Base-by-base conservation (phyloP, 2,797 vertebrate genomes). In the Chiropotes sagulatus region DNA sequence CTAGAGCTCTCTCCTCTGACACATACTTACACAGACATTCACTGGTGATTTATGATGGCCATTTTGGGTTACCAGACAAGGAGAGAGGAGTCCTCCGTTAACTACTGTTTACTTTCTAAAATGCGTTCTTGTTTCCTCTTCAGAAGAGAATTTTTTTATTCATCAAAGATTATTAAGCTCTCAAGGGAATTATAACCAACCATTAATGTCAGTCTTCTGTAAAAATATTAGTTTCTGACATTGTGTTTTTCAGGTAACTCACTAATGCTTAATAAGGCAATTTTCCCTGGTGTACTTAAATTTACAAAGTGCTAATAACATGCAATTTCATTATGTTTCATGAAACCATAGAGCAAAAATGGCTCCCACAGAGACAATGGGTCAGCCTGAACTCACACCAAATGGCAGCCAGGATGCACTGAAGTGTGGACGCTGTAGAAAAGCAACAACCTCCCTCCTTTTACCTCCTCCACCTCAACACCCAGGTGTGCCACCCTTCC, bases 161-260 rank as follows among this genome's bases (percentile, higher is more conserved):
- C 79, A 76, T 94, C 85, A 93, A 93, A 67, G 46, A 95, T 96
- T 92, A 92, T 95, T 96, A 94, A 83, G 88, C n/a, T 96, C 75
- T 96, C 92, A 94, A 93, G 67, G 58, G 58, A 92, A 97, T 73
- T 95, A 78, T 88, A 95, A 88, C 87, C 73, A 50, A 58, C 83
- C 78, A 96, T 97, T 97, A 94, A 96, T 85, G 93, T 92, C 95
- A 95, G 81, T 88, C 90, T 93, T 76, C 48, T 50, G 36, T 90
- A 67, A 86, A 96, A 78, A 52, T 79, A 91, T 87, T 93, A 83
- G 72, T 90, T 94, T 83, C 76, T 88, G 90, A 88, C 58, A 79
- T 85, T 95, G 33, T 95, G 72, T 50, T 90, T 96, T 95, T 93
- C 67, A 93, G 78, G n/a, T 96, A 96, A 97, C 72, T 92, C 83